These are phyloP conservation scores for Pelodytes ibericus DNA, from an alignment of 2,797 vertebrate genomes.

Conservation along the genomic window DNA sequence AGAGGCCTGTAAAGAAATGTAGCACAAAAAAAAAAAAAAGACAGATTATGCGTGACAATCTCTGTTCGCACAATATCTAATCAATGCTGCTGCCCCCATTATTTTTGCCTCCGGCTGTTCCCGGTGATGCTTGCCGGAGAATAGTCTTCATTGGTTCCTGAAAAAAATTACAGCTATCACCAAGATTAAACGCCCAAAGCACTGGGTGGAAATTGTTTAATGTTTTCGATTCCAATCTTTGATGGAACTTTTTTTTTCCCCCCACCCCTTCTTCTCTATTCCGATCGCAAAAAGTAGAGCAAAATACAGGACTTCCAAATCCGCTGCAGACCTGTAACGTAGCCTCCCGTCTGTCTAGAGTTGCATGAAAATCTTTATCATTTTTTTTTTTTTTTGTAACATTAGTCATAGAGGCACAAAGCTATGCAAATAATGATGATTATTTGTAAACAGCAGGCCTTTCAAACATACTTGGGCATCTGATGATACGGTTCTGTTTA, in stretches of 20 bases:
- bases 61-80: conserved; percentile 51
- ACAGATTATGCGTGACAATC: conserved; percentile 42
- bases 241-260: conserved; percentile 16
- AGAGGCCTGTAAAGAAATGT: conserved; percentile 29
- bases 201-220: conserved; percentile 46
- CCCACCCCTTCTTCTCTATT: neutral
- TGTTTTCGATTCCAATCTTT: conserved; percentile 45
- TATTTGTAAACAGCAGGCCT: conserved; percentile 11
- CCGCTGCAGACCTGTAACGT: neutral
- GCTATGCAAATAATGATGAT: conserved; percentile 9
- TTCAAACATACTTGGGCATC: conserved; percentile 5
- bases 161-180: conserved; percentile 55
- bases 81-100: conserved; percentile 48
- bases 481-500: neutral
- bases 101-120: conserved; percentile 47
- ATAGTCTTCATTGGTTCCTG: conserved; percentile 54
- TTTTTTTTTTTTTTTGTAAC: neutral
- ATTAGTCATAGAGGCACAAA: neutral
- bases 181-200: conserved; percentile 48
- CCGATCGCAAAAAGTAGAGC: neutral
- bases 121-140: conserved; percentile 41
- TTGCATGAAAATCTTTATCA: neutral
- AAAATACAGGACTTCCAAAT: conserved; percentile 18
- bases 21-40: no score
- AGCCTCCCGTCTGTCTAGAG: neutral